Base-by-base conservation (phyloP, 2,113 vertebrate genomes). In the Ptyas mucosa region DNA sequence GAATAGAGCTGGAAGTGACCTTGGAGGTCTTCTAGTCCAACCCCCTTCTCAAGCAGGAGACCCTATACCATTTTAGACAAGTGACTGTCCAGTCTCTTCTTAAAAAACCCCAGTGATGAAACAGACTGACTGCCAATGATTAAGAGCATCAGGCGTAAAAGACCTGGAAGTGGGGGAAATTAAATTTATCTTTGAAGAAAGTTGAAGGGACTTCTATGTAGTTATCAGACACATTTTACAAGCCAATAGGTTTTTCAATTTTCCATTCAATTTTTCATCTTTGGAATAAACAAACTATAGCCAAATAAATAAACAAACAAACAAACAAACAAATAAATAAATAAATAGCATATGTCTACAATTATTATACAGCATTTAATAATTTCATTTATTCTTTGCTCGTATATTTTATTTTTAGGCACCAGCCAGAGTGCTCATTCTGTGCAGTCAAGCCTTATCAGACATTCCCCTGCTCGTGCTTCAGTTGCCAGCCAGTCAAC, bases 341-440 rank as follows among this genome's bases (percentile, higher is more conserved):
- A 57, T 21, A 55, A 1, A 54, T 21, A 21, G 9, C 51, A 51
- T 51, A 49, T 49, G 7, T 52, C 9, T 52, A 52, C 11, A 52
- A 52, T 52, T 52, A 53, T 53, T 53, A 55, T 55, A 57, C 6
- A 61, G 9, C 58, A 61, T 29, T 26, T 61, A 26, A 61, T 61
- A 61, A 61, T 90, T 64, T 3, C 4, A 64, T 24, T 87, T 54
- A 15, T 21, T 89, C 39, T 39, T 49, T 94, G 94, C 93, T 94
- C 69, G 11, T 96, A 39, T 94, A 87, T 91, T 92, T 96, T 93
- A 52, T 92, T 94, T 93, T 75, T 57, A 99, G 99, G 99, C 96
- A 99, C 98, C 54, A 99, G 99, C 97, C 99, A 99, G 96, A 99
- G 99, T 94, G 98, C 98, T 69, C 99, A 99, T 96, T 99, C 99